A percentile compares a stretch with the other conserved stretches of the same genome.
These are phyloP conservation scores for Bradypus variegatus DNA, from an alignment of 2,797 vertebrate species.

Conservation along the genomic window DNA sequence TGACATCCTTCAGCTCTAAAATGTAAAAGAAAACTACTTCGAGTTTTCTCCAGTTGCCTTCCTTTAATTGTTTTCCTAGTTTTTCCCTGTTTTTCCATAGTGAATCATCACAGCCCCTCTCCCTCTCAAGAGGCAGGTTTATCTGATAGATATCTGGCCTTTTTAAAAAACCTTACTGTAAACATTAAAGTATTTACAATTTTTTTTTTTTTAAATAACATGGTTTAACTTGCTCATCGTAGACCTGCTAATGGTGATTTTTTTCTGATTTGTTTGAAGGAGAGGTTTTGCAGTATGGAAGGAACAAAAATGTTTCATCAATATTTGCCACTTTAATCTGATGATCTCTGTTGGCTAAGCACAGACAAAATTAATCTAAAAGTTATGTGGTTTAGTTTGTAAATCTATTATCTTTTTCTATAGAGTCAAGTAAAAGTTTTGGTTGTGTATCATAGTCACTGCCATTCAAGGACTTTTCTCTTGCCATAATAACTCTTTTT, in stretches of 20 bases:
- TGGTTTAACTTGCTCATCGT: neutral
- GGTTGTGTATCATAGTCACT: neutral
- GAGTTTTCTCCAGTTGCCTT: neutral
- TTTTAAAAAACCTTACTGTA: neutral
- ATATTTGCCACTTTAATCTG: conserved; percentile 16
- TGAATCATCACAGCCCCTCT: neutral
- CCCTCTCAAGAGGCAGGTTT: neutral
- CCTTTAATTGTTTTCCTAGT: neutral
- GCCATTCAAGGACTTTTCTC: neutral
- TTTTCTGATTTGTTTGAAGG: neutral
- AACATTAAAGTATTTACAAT: neutral
- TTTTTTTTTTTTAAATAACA: neutral
- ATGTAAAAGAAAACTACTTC: neutral
- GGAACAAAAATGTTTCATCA: neutral
- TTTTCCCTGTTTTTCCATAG: neutral
- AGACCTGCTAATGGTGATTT: neutral
- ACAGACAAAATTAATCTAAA: conserved; percentile 8
- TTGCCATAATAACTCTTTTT: neutral
- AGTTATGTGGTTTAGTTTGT: neutral
- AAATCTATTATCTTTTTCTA: neutral
- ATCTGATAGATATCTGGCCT: neutral
- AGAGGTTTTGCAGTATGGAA: neutral
- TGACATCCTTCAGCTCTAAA: neutral
- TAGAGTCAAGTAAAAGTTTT: neutral
- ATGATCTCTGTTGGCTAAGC: conserved; percentile 16